Evolutionary conservation across 2,797 vertebrate species (phyloP), one percentile per base, ranked within the genome.

Genomic region (Rallus crepitans): DNA sequence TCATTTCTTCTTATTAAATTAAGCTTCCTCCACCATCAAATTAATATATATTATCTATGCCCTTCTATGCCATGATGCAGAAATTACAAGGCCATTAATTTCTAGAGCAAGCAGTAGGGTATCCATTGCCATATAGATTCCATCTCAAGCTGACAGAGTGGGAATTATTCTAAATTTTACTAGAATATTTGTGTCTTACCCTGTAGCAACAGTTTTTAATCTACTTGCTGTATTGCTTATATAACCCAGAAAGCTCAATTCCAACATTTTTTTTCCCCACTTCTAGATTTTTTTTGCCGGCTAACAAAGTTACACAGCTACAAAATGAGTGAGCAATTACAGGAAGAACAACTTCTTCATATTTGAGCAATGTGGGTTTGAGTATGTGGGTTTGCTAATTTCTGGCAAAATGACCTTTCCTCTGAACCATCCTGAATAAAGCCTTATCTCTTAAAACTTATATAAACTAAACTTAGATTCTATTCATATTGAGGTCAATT

Each of bases 21-120:
- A 91, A 61, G 37, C 75, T 91, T 71, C 76, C 47, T 73, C 68
- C 31, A 42, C 55, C 76, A 82, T 72, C 85, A 47, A 90, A 89
- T 80, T 45, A 79, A 69, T 69, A 45, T 39, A 31, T 60, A 60
- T 93, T 89, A 65, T 71, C 82, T 50, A 45, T 40, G 68, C 37
- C 33, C 37, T 69, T 66, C 61, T 81, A 61, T 55, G 57, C 59
- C 70, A 48, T 12, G 70, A 75, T 53, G 85, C 63, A 90, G 71
- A 84, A 93, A 91, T 91, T 82, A 85, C 48, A 82, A 87, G 75
- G 64, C 71, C 59, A 64, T 87, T 87, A 91, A 84, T 47, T 70
- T 66, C 55, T 56, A 25, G 33, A 70, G 72, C 65, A 82, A 91
- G 70, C 60, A 85, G 7, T 25, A 35, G 42, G n/a, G 30, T 71